These are phyloP conservation scores for Muscidifurax raptorellus DNA, from an alignment of 1,140 invertebrate genomes.

Conservation along the genomic window DNA sequence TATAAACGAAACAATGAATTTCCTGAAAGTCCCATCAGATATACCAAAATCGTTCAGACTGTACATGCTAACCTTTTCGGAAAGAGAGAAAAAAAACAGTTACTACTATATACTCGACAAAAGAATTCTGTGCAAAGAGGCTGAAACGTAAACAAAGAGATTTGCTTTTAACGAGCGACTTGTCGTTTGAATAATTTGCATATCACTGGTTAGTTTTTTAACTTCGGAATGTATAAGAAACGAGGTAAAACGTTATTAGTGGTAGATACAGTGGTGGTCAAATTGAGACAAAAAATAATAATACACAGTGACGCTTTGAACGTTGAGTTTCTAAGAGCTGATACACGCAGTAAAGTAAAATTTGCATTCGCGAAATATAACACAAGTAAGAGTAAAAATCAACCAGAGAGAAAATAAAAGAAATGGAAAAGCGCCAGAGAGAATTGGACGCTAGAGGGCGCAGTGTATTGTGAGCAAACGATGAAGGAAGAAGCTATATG, in stretches of 20 bases:
- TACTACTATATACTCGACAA: no score
- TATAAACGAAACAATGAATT: not conserved
- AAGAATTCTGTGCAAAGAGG: not conserved
- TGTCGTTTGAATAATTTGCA: not conserved
- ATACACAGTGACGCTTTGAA: not conserved
- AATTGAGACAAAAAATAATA: constrained; percentile 1
- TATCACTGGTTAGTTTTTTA: not conserved
- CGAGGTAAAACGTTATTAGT: not conserved
- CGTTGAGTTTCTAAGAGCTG: not conserved
- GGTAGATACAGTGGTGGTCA: constrained; percentile 54
- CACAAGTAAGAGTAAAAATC: not conserved
- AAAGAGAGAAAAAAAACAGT: not conserved
- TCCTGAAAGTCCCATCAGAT: not conserved
- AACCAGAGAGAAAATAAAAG: not conserved
- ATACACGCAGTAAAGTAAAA: no score
- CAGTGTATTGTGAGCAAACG: not conserved
- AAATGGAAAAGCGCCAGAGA: not conserved
- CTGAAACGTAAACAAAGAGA: not conserved
- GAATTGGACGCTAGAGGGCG: constrained; percentile 17
- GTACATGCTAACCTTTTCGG: constrained; percentile 46
- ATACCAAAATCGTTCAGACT: constrained; percentile 14
- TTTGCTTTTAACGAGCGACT: constrained; percentile 10
- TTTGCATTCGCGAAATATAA: not conserved
- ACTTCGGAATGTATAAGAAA: not conserved
- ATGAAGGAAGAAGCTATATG: not conserved